Conservation (phyloP, 2,113 vertebrate species). For the Accipiter virgatus region DNA sequence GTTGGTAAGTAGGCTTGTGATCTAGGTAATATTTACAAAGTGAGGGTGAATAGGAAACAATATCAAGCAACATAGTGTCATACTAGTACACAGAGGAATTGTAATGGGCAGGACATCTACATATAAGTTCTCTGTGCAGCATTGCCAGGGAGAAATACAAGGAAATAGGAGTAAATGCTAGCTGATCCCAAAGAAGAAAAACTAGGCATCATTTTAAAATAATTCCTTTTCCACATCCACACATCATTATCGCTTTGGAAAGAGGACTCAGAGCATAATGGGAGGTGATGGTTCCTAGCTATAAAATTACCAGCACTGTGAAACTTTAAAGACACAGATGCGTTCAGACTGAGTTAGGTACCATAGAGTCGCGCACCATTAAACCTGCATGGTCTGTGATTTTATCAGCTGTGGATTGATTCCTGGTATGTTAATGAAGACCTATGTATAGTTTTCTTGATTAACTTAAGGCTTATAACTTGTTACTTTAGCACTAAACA, state of each 20-base stretch:
- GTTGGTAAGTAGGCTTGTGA: background rate
- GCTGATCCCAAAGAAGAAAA: background rate
- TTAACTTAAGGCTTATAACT: constrained; percentile 61
- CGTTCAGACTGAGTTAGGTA: constrained; percentile 42
- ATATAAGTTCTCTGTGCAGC: background rate
- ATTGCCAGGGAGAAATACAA: background rate
- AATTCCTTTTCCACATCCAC: background rate
- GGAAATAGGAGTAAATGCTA: background rate
- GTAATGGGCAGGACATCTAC: background rate
- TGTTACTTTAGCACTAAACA: constrained; percentile 68
- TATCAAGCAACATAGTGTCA: background rate
- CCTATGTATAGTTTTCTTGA: constrained; percentile 70
- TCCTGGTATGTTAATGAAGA: constrained; percentile 68
- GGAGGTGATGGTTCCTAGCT: background rate
- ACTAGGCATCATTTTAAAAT: background rate
- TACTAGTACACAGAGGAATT: background rate
- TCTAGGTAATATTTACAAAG: background rate
- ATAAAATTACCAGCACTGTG: background rate
- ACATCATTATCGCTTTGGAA: background rate
- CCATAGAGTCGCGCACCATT: constrained; percentile 23
- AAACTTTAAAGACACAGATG: constrained; percentile 38
- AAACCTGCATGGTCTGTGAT: constrained; percentile 58
- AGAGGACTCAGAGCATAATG: background rate
- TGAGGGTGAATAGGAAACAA: background rate
- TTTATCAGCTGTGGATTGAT: constrained; percentile 62